A percentile compares a stretch with the other conserved stretches of the same genome.
phyloP scores from a whole-genome alignment of 2,888 invertebrate genomes.

The Papilio gigon region DNA sequence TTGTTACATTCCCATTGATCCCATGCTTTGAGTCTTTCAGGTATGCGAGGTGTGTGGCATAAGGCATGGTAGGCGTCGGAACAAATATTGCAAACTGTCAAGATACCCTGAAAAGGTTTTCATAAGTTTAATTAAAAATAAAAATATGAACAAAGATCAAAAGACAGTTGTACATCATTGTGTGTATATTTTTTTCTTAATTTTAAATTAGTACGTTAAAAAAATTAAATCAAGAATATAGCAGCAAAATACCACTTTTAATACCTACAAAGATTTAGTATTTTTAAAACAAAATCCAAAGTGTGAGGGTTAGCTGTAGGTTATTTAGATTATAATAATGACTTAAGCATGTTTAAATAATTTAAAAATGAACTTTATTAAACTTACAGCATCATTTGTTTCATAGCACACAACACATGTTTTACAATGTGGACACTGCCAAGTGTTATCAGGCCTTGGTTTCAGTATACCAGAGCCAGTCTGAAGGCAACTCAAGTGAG shows the following conservation, averaged over 20 bases:
- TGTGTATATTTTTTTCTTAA: too few relatives aligned
- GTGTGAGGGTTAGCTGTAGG: too few relatives aligned
- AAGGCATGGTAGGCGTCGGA: slow-evolving; percentile 92
- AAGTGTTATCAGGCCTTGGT: slow-evolving; percentile 85
- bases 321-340: too few relatives aligned
- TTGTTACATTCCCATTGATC: slow-evolving; percentile 88
- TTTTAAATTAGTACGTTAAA: too few relatives aligned
- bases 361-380: not conserved
- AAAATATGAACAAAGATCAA: too few relatives aligned
- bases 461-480: slow-evolving; percentile 85
- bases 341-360: too few relatives aligned
- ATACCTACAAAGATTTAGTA: too few relatives aligned
- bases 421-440: slow-evolving; percentile 96
- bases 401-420: slow-evolving; percentile 92
- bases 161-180: too few relatives aligned
- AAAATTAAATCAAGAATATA: too few relatives aligned
- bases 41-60: slow-evolving; percentile 89
- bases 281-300: too few relatives aligned
- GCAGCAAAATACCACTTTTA: too few relatives aligned
- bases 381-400: slow-evolving; percentile 87
- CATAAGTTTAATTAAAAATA: not conserved
- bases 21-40: slow-evolving; percentile 81
- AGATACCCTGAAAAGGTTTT: slow-evolving; percentile 81
- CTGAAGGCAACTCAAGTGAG: slow-evolving; percentile 86
- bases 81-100: slow-evolving; percentile 91